Evolutionary conservation across 2,113 vertebrate species (phyloP), one percentile per base, ranked within the genome.

Genomic region (Elgaria multicarinata): DNA sequence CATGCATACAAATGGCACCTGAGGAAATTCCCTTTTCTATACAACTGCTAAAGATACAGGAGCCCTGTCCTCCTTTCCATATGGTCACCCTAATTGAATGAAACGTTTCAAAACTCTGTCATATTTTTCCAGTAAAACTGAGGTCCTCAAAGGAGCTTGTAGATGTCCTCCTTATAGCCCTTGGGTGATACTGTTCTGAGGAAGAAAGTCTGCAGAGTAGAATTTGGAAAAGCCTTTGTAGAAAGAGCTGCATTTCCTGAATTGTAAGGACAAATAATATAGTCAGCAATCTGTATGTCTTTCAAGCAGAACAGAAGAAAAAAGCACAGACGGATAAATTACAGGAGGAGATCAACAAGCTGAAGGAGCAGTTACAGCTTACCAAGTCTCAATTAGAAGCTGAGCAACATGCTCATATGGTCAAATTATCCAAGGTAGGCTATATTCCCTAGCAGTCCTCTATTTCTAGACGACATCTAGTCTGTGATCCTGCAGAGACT

Each of bases 311-410:
- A 44, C 97, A 95, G 78, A 98, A 98, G 90, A 98, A 95, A 87
- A 98, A 96, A 89, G 95, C 94, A 18, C 96, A 98, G 89, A 96
- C 96, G 0, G 94, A 97, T 84, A 97, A 96, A 87, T 87, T 98
- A 72, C 96, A 98, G 90, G 95, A 96, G 26, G 98, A 99, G 85
- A 96, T 98, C 2, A 96, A 97, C 83, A 96, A 96, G 87, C 93
- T 99, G 74, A 98, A 98, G 94, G 94, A 96, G 33, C 98, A 99
- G 93, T 96, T 98, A 91, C 96, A 96, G 39, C 91, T 95, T 42
- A 98, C 98, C 91, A 98, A 94, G 93, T 97, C 97, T 86, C 98
- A 99, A 92, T 91, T 99, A 50, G 96, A 97, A 91, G 94, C 96
- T 50, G 98, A 98, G 66, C 98, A 98, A 71, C 97, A 98, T 4